Percentiles rank a stretch among this genome's conserved stretches.
phyloP scores from a whole-genome alignment of 1,140 invertebrate genomes.

The Drosophila albomicans region DNA sequence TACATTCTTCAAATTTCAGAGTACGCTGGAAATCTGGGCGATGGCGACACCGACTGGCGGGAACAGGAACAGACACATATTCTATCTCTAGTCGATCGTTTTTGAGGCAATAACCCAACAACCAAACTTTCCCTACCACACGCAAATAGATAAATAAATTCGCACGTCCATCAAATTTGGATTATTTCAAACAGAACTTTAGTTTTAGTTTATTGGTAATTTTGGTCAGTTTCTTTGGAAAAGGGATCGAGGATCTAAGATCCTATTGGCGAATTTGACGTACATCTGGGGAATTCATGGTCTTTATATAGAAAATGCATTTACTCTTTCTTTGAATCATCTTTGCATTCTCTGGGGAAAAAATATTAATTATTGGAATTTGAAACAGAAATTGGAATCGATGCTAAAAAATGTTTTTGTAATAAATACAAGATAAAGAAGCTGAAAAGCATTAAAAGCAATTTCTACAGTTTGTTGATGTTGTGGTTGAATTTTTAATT shows the following conservation, averaged over 20 bases:
- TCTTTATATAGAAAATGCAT: background rate
- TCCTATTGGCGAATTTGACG: background rate
- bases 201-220: background rate
- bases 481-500: conserved; percentile 61
- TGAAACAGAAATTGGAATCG: background rate
- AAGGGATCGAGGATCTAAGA: background rate
- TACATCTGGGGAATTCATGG: background rate
- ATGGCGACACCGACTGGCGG: conserved; percentile 91
- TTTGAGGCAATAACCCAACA: conserved; percentile 87
- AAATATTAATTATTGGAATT: conserved; percentile 1
- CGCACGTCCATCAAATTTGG: conserved; percentile 20
- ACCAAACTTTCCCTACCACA: background rate
- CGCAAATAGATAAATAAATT: conserved; percentile 37
- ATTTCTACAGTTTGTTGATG: conserved; percentile 5
- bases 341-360: conserved; percentile 20
- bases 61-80: conserved; percentile 96
- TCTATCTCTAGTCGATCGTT: conserved; percentile 96
- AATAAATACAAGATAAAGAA: conserved; percentile 1
- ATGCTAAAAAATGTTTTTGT: too few species aligned
- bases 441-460: conserved; percentile 5
- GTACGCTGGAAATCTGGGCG: conserved; percentile 97
- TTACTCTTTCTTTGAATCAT: conserved; percentile 11
- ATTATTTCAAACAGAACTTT: conserved; percentile 13
- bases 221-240: background rate
- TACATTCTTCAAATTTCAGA: conserved; percentile 87